Conservation (phyloP, 1,140 invertebrate species). For the Orussus abietinus region DNA sequence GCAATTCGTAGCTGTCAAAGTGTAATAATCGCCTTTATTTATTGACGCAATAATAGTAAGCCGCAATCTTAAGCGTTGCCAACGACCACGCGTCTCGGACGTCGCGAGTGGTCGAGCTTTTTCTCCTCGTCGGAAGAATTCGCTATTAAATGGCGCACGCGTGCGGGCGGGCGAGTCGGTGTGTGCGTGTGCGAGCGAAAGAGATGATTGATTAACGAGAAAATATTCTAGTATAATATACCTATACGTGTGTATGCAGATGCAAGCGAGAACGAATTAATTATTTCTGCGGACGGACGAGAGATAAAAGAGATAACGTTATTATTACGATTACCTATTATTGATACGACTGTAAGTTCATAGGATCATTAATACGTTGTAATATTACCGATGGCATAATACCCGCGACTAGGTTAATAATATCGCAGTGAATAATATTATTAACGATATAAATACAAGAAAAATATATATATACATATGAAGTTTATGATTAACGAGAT, state of each 20-base stretch:
- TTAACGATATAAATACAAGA: constrained; percentile 39
- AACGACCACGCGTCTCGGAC: no score
- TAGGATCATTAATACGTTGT: constrained; percentile 39
- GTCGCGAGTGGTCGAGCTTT: no score
- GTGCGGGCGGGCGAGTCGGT: no score
- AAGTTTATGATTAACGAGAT: constrained; percentile 39
- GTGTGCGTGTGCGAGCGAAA: no score
- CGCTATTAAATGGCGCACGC: no score
- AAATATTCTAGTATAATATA: constrained; percentile 15
- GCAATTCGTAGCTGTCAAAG: no score
- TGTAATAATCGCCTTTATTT: no score
- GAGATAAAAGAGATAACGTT: constrained; percentile 17
- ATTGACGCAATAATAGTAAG: no score
- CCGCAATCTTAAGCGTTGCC: no score
- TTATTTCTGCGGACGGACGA: constrained; percentile 11
- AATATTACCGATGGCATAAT: constrained; percentile 37
- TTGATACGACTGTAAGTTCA: constrained; percentile 38
- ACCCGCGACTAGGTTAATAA: constrained; percentile 31
- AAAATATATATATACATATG: constrained; percentile 40
- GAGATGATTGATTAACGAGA: constrained; percentile 11
- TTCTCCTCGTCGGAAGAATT: no score
- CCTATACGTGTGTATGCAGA: constrained; percentile 10
- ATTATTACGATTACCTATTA: constrained; percentile 29
- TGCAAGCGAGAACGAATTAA: constrained; percentile 16
- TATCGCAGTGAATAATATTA: constrained; percentile 37